Conservation (phyloP, 2,888 invertebrate species). For the Chalcosyrphus nemorum region DNA sequence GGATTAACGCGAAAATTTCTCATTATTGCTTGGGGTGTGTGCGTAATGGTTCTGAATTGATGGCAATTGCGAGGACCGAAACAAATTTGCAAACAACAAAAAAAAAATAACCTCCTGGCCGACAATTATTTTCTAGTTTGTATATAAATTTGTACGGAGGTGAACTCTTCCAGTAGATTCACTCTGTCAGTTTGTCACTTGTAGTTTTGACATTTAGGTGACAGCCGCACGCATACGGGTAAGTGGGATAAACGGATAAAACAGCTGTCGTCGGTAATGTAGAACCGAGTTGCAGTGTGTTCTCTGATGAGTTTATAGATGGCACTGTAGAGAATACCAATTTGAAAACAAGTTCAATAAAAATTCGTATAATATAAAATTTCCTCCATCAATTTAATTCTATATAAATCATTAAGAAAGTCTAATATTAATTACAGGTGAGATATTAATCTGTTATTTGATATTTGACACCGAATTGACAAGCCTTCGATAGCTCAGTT, state of each 20-base stretch:
- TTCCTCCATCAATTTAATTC: no score
- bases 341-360: no score
- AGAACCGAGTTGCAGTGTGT: not conserved
- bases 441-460: not conserved
- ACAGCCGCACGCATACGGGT: not conserved
- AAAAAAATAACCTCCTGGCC: slow-evolving; percentile 24
- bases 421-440: no score
- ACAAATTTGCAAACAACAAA: slow-evolving; percentile 44
- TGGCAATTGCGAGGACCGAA: not conserved
- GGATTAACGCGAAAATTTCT: not conserved
- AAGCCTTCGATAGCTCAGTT: slow-evolving; percentile 72
- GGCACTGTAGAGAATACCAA: slow-evolving; percentile 11
- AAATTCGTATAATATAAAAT: no score
- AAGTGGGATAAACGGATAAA: not conserved
- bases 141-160: not conserved
- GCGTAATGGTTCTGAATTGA: not conserved
- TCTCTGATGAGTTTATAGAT: slow-evolving; percentile 17
- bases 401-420: no score
- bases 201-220: not conserved
- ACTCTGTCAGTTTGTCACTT: slow-evolving; percentile 36
- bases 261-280: slow-evolving; percentile 51
- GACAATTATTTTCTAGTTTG: not conserved
- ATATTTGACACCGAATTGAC: not conserved
- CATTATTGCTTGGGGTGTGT: not conserved
- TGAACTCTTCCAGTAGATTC: not conserved